phyloP scores from a whole-genome alignment of 2,113 vertebrate species.

The Thalassarche chlororhynchos region DNA sequence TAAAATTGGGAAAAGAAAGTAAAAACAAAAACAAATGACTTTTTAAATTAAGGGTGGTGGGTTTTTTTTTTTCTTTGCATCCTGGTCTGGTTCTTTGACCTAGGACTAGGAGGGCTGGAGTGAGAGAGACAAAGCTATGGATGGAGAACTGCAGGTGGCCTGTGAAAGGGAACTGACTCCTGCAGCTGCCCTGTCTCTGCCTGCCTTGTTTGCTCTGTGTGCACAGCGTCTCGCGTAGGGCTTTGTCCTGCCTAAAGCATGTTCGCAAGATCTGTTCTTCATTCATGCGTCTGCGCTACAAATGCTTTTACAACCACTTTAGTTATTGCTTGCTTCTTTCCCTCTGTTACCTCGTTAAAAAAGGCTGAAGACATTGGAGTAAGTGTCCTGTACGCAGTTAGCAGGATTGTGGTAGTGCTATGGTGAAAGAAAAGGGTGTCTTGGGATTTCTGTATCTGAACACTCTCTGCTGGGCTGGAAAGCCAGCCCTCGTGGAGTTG shows the following conservation, averaged over 20 bases:
- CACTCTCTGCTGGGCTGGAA: neutral
- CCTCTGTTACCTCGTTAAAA: neutral
- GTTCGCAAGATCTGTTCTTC: neutral
- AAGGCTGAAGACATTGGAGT: neutral
- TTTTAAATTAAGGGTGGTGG: neutral
- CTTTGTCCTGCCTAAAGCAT: neutral
- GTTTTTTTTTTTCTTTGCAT: neutral
- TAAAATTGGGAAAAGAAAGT: neutral
- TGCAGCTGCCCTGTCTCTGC: neutral
- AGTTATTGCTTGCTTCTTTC: neutral
- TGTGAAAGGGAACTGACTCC: fast-evolving
- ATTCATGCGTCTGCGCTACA: neutral
- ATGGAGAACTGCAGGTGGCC: neutral
- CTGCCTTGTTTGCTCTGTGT: neutral
- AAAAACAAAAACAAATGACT: fast-evolving
- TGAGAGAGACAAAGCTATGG: neutral
- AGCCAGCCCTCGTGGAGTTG: neutral
- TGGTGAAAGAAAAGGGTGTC: neutral
- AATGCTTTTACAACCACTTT: neutral
- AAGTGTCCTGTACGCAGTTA: neutral
- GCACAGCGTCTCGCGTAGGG: fast-evolving
- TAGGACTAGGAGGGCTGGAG: neutral
- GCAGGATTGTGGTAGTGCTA: neutral
- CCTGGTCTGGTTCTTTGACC: neutral
- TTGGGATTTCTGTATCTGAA: neutral